phyloP scores from a whole-genome alignment of 2,888 invertebrate species.

The Heliconius erato region DNA sequence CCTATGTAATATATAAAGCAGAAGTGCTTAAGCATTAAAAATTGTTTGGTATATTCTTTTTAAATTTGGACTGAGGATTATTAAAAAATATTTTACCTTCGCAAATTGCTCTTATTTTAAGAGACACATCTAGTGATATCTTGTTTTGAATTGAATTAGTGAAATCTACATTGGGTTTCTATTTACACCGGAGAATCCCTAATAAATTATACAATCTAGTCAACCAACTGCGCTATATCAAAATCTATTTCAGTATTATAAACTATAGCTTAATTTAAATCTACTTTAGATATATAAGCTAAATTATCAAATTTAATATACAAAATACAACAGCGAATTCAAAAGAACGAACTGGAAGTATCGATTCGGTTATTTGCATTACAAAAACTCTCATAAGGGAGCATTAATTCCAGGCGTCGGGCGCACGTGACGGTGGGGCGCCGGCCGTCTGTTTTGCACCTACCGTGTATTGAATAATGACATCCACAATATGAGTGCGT shows the following conservation, averaged over 20 bases:
- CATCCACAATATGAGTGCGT: constrained; percentile 11
- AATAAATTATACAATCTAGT: background rate
- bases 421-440: constrained; percentile 49
- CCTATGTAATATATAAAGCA: too few relatives aligned
- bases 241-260: background rate
- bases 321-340: background rate
- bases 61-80: background rate
- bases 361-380: constrained; percentile 54
- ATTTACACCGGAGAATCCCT: background rate
- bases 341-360: constrained; percentile 41
- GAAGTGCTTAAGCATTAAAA: too few relatives aligned
- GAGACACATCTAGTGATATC: background rate
- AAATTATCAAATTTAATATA: background rate
- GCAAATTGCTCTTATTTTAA: background rate
- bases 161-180: background rate
- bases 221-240: background rate
- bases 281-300: background rate
- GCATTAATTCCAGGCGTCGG: constrained; percentile 53
- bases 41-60: too few relatives aligned
- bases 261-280: background rate
- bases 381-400: constrained; percentile 52
- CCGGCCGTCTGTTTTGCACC: constrained; percentile 42
- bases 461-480: constrained; percentile 32
- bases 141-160: background rate
- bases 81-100: background rate